Conservation (phyloP, 2,797 vertebrate genomes). For the Babyrousa celebensis region DNA sequence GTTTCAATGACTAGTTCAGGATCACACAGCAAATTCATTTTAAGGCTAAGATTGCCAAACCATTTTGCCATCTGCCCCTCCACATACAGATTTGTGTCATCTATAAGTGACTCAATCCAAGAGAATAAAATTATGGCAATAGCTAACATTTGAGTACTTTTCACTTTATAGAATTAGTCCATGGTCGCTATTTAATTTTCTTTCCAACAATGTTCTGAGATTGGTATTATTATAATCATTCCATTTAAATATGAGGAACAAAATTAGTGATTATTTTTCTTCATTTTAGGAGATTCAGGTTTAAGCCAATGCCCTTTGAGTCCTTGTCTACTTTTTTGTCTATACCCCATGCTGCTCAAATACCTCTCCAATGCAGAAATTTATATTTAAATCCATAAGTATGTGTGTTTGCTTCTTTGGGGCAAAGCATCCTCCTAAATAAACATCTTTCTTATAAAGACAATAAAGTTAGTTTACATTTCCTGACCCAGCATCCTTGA, state of each 20-base stretch:
- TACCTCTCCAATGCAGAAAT: neutral
- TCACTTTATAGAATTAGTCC: neutral
- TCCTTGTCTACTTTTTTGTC: neutral
- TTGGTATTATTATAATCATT: neutral
- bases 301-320: neutral
- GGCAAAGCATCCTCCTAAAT: conserved; percentile 21
- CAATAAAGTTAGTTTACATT: neutral
- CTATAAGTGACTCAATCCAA: neutral
- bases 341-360: neutral
- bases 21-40: neutral
- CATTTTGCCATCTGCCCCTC: neutral
- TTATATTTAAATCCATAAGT: neutral
- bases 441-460: conserved; percentile 13
- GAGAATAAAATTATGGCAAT: neutral
- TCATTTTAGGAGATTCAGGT: neutral
- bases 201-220: neutral
- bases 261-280: neutral
- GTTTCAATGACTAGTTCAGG: neutral
- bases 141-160: neutral
- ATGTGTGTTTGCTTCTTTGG: neutral
- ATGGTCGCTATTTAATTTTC: neutral
- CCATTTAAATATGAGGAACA: neutral
- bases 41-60: neutral
- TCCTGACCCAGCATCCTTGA: conserved; percentile 29
- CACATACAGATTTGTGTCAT: neutral